Evolutionary conservation across 2,888 invertebrate genomes (phyloP), one percentile per base, ranked within the genome.

Genomic region (Opisthograptis luteolata): DNA sequence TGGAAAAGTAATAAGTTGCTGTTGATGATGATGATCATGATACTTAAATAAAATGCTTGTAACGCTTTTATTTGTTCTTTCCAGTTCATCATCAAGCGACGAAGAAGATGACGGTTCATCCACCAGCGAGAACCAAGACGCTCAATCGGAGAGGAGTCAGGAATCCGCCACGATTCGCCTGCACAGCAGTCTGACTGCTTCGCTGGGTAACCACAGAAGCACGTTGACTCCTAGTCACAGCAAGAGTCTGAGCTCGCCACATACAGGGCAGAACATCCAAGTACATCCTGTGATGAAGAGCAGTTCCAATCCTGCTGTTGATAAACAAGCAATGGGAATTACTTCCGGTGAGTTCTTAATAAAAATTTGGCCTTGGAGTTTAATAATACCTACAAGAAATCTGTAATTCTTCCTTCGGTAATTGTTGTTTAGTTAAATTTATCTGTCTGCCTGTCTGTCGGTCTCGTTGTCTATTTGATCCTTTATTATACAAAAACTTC

Each of bases 11-110:
- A n/a, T n/a, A n/a, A n/a, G n/a, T n/a, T n/a, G n/a, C n/a, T n/a
- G n/a, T n/a, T n/a, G n/a, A n/a, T n/a, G n/a, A n/a, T n/a, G n/a
- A n/a, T n/a, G n/a, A n/a, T n/a, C n/a, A n/a, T n/a, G n/a, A n/a
- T n/a, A n/a, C n/a, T n/a, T n/a, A n/a, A n/a, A n/a, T n/a, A n/a
- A n/a, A n/a, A n/a, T n/a, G n/a, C n/a, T n/a, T n/a, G n/a, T n/a
- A n/a, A n/a, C n/a, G n/a, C n/a, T n/a, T 15, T 1, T 9, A 19
- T 20, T n/a, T 10, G 3, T 7, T 2, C 10, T 20, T 53, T 92
- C 64, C 93, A 95, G 86, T 87, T 96, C 83, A 76, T 95, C 95
- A 45, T 94, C 94, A 45, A 94, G 94, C 66, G 94, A 94, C 32
- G 94, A 94, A 48, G 93, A 92, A 41, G 93, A 93, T 60, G 92